These are phyloP conservation scores for Ennomos erosarius DNA, from an alignment of 2,888 invertebrate species.

Conservation along the genomic window DNA sequence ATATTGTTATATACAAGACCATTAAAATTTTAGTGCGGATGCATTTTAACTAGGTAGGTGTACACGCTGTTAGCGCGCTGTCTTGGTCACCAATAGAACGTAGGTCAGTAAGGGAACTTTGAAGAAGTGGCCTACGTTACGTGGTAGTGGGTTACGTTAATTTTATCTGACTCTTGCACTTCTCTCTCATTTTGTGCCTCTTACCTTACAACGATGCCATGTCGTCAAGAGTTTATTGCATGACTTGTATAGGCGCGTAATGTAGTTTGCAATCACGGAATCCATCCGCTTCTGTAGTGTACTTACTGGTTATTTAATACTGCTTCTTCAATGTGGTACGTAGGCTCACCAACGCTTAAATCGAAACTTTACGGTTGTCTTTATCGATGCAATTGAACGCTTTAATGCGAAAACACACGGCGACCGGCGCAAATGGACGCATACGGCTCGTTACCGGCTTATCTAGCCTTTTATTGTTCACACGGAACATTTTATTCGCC, in stretches of 20 bases:
- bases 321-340: constrained; percentile 54
- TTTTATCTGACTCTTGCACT: background rate
- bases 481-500: constrained; percentile 33
- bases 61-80: constrained; percentile 54
- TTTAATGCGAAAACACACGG: constrained; percentile 64
- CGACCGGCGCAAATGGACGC: constrained; percentile 54
- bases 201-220: too few species aligned
- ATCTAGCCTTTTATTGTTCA: constrained; percentile 65
- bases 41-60: constrained; percentile 53
- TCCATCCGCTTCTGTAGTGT: background rate
- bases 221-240: background rate
- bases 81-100: constrained; percentile 43
- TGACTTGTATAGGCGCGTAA: background rate
- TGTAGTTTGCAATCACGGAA: background rate
- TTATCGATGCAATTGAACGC: constrained; percentile 65
- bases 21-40: constrained; percentile 60
- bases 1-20: constrained; percentile 52
- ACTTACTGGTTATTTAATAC: constrained; percentile 18
- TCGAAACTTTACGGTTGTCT: constrained; percentile 71
- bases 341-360: constrained; percentile 65
- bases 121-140: background rate
- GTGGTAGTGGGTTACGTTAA: too few species aligned
- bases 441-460: constrained; percentile 52
- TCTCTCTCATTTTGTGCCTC: too few species aligned
- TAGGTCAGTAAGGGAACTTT: constrained; percentile 36